phyloP scores from a whole-genome alignment of 2,113 vertebrate genomes.

The Coptodon rendalli region DNA sequence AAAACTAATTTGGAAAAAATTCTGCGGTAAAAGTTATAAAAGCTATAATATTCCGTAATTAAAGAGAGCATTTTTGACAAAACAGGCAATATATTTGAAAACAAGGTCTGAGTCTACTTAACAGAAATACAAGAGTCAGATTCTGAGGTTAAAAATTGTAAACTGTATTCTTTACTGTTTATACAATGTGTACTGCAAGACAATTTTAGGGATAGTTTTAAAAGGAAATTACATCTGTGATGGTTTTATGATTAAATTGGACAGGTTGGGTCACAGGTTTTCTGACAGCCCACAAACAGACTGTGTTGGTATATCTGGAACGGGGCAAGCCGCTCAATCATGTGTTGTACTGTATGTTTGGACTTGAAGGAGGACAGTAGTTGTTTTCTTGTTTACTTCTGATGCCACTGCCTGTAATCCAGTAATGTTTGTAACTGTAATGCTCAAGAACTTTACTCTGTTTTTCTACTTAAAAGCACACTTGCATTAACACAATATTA shows the following conservation, averaged over 20 bases:
- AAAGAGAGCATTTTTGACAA: neutral
- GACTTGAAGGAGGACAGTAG: neutral
- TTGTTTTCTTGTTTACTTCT: neutral
- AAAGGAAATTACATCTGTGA: neutral
- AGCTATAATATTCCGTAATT: neutral
- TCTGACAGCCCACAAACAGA: neutral
- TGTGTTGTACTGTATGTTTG: neutral
- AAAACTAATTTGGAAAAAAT: neutral
- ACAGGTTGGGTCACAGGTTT: neutral
- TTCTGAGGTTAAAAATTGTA: neutral
- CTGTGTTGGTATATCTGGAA: neutral
- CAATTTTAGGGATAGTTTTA: neutral
- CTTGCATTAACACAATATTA: neutral
- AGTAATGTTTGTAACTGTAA: neutral
- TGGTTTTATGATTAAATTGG: rapidly evolving
- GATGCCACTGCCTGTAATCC: neutral
- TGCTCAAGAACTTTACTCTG: neutral
- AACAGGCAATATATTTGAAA: neutral
- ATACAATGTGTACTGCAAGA: neutral
- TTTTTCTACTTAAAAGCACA: neutral
- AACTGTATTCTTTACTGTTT: neutral
- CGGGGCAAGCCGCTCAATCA: neutral
- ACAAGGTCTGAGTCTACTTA: neutral
- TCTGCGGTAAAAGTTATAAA: neutral
- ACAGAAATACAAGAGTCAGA: neutral